Evolutionary conservation across 2,888 invertebrate genomes (phyloP).

Genomic region (Sclerodermus sp.): DNA sequence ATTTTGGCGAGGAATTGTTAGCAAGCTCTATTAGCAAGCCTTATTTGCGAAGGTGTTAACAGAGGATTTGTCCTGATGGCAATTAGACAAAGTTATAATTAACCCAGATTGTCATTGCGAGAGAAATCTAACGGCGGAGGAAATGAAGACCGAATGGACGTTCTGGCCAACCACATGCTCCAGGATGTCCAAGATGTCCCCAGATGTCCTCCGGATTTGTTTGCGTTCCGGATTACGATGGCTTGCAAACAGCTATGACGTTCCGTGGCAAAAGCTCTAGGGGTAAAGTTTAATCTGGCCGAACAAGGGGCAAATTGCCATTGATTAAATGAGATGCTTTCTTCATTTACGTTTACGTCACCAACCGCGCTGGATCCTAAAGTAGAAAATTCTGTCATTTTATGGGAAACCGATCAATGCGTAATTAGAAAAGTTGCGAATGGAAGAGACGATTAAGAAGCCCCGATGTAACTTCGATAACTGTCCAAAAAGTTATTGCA

Average conservation of each 20-base stretch:
- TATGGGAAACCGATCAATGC: too few relatives aligned
- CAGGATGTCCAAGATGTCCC: constrained; percentile 27
- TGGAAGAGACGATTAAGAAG: too few relatives aligned
- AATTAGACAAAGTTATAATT: constrained; percentile 32
- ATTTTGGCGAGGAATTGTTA: too few relatives aligned
- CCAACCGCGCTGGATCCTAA: too few relatives aligned
- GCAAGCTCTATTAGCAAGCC: too few relatives aligned
- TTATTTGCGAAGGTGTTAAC: too few relatives aligned
- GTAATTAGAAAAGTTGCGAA: too few relatives aligned
- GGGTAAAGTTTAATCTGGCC: constrained; percentile 21
- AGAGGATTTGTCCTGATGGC: constrained; percentile 7
- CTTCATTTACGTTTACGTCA: constrained; percentile 6
- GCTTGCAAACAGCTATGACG: constrained; percentile 17
- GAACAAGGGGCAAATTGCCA: constrained; percentile 22
- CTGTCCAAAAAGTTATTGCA: not conserved
- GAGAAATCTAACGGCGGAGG: not conserved
- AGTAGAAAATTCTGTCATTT: too few relatives aligned
- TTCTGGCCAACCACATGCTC: constrained; percentile 19
- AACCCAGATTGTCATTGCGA: constrained; percentile 23
- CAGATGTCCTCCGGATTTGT: constrained; percentile 37
- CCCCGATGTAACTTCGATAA: too few relatives aligned
- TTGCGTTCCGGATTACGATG: constrained; percentile 42
- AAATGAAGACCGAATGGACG: not conserved
- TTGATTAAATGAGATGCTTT: constrained; percentile 26
- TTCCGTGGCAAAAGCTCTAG: constrained; percentile 11